Conservation (phyloP, 2,797 vertebrate species). For the Oophaga sylvatica region DNA sequence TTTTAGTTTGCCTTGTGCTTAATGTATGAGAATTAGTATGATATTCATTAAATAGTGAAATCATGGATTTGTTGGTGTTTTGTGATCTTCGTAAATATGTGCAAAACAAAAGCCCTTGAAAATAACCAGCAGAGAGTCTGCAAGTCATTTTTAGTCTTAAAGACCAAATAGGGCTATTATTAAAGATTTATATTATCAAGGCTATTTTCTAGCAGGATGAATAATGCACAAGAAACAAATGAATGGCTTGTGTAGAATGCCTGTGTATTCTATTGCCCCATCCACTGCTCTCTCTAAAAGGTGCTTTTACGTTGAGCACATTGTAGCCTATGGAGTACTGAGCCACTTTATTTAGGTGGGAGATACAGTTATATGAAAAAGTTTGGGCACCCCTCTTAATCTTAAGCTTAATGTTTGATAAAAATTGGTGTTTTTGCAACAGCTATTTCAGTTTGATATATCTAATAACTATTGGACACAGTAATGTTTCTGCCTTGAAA, state of each 20-base stretch:
- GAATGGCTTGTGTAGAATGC: background rate
- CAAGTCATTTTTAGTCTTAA: conserved; percentile 1
- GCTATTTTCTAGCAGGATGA: background rate
- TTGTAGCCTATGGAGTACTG: no score
- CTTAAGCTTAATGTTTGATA: no score
- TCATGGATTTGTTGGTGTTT: background rate
- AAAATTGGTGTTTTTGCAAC: no score
- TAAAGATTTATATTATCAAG: background rate
- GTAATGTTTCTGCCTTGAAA: no score
- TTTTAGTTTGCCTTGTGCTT: background rate
- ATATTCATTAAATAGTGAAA: conserved; percentile 9
- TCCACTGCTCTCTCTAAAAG: no score
- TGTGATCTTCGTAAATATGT: background rate
- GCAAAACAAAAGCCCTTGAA: background rate
- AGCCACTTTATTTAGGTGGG: no score
- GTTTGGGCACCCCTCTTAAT: no score
- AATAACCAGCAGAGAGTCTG: background rate
- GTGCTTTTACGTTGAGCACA: no score
- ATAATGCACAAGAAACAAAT: background rate
- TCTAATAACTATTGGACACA: no score
- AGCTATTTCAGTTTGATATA: no score
- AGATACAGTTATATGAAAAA: no score
- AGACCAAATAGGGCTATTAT: background rate
- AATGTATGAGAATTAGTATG: background rate
- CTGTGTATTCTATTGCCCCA: background rate